phyloP scores from a whole-genome alignment of 2,797 vertebrate genomes.

The Hirundo rustica region DNA sequence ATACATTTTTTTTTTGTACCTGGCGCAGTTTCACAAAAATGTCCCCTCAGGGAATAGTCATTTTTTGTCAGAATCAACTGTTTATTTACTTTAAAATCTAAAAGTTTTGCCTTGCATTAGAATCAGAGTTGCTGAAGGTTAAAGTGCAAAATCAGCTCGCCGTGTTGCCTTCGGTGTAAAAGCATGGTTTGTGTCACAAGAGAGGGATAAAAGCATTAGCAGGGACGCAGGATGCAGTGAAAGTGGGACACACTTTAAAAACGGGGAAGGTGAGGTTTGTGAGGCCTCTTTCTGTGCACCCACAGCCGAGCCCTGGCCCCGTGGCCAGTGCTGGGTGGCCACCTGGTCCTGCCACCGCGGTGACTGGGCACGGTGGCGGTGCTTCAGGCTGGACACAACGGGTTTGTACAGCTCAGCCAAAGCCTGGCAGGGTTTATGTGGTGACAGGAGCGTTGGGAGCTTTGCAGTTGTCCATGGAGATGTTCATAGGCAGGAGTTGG shows the following conservation, averaged over 20 bases:
- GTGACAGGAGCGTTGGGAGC: background rate
- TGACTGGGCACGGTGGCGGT: accelerated
- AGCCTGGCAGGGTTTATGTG: background rate
- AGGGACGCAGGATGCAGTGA: background rate
- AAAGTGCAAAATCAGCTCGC: conserved; percentile 47
- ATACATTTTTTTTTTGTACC: conserved; percentile 58
- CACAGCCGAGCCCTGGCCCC: background rate
- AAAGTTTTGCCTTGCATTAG: conserved; percentile 59
- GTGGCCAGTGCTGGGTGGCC: accelerated
- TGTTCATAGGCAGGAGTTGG: background rate
- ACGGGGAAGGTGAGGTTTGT: background rate
- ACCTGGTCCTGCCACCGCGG: background rate
- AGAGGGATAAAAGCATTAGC: conserved; percentile 2
- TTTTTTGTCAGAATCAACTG: conserved; percentile 55
- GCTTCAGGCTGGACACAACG: background rate
- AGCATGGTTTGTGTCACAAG: conserved; percentile 7
- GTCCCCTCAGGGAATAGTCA: conserved; percentile 45
- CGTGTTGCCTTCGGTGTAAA: background rate
- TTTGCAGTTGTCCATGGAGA: background rate
- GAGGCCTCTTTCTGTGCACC: background rate
- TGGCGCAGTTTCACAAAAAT: conserved; percentile 59
- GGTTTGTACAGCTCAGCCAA: background rate
- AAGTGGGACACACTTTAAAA: background rate
- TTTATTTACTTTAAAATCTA: conserved; percentile 62
- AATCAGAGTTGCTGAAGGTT: conserved; percentile 25